Base-by-base conservation (phyloP, 92 coral and sea anemone genomes). In the Hydrozoanthus gracilis region DNA sequence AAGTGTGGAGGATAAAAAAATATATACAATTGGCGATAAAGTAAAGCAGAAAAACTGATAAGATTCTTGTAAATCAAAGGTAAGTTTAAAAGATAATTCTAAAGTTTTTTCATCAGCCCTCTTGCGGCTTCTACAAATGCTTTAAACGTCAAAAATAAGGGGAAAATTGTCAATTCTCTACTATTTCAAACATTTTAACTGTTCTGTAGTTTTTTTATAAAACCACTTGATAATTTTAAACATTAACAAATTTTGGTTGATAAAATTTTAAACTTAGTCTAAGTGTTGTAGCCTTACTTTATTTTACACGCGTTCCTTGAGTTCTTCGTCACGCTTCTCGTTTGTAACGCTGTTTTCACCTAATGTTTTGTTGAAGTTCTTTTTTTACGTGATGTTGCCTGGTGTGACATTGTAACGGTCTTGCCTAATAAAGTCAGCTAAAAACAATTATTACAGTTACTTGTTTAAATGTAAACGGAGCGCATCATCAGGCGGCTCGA, bases 11-110 rank as follows among this genome's bases (percentile, higher is more conserved):
- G 66, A 20, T 12, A 18, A 54, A 68, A 27, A 17, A 76, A 76
- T 4, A 3, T 35, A 35, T 45, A 20, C 64, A 76, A 20, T 51
- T 12, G 82, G 35, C 35, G 82, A 76, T 76, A 54, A 52, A 3
- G 4, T 76, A 76, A 54, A 9, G 8, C 49, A 54, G 52, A 72
- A 7, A 35, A 4, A 49, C 60, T 44, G 47, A 27, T 76, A 76
- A 76, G 54, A 17, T 17, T 76, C 82, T 20, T 48, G 18, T 76
- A 52, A 52, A 51, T 35, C 12, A 55, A 76, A 76, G 82, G 82
- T 76, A 76, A 76, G 82, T 76, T 45, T 76, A 51, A 76, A 76
- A 49, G 2, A 8, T 16, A 16, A 8, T 66, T 5, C 8, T 6
- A 27, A 17, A 8, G 47, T 4, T 8, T 14, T 8, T 2, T 35